These are phyloP conservation scores for Mesochorus sp. DNA, from an alignment of 2,888 invertebrate genomes.

Conservation along the genomic window DNA sequence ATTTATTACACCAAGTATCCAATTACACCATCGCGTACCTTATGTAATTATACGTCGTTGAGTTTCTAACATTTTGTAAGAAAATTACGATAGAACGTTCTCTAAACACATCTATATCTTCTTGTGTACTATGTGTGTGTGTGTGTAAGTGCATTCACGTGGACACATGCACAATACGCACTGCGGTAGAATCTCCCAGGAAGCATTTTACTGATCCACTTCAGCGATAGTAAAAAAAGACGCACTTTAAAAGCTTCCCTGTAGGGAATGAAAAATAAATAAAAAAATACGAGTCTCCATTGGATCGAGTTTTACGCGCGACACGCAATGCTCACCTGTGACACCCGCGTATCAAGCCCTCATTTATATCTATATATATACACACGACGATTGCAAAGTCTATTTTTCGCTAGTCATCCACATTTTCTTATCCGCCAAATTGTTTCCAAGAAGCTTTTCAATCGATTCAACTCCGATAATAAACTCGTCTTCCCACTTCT, in stretches of 20 bases:
- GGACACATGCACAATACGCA: conserved; percentile 4
- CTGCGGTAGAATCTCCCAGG: conserved; percentile 27
- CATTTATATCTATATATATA: neutral
- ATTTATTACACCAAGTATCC: conserved; percentile 51
- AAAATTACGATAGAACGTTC: conserved; percentile 18
- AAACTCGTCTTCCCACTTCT: neutral
- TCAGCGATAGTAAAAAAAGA: conserved; percentile 30
- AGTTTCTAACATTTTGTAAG: conserved; percentile 46
- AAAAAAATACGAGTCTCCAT: neutral
- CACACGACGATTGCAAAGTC: conserved; percentile 21
- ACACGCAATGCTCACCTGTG: conserved; percentile 35
- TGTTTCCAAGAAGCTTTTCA: conserved; percentile 50
- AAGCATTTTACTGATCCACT: conserved; percentile 24
- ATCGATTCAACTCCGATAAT: neutral
- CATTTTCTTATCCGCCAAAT: conserved; percentile 40
- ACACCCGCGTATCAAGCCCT: neutral
- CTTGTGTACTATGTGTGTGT: neutral
- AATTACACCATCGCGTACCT: conserved; percentile 45
- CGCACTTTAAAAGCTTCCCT: conserved; percentile 27
- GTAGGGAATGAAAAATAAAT: neutral
- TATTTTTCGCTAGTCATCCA: conserved; percentile 12
- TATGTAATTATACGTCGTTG: conserved; percentile 45
- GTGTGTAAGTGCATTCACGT: neutral
- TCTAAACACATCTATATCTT: neutral
- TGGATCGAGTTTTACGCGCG: conserved; percentile 34